A percentile compares a stretch with the other conserved stretches of the same genome.
Evolutionary conservation across 2,888 invertebrate species (phyloP).

Genomic region (Lepas anatifera): DNA sequence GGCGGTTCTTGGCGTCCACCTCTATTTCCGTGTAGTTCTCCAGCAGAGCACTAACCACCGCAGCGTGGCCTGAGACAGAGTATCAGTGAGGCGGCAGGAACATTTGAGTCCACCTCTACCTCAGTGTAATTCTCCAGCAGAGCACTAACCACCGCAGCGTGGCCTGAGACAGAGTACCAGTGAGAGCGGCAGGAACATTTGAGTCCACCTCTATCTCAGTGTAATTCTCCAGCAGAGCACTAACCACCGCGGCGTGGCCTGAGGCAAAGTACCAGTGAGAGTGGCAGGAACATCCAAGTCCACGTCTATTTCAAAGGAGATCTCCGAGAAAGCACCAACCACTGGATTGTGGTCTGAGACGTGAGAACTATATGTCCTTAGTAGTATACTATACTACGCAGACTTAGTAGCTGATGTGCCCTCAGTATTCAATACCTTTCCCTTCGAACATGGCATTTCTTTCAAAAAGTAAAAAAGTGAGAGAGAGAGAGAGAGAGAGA

Average conservation of each 20-base stretch:
- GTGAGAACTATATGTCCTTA: too few species aligned
- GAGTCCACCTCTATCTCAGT: not conserved
- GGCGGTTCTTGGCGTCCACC: not conserved
- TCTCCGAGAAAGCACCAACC: not conserved
- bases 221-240: not conserved
- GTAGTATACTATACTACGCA: too few species aligned
- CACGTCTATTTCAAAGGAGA: not conserved
- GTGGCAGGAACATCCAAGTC: too few species aligned
- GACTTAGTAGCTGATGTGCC: too few species aligned
- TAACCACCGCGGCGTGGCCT: not conserved
- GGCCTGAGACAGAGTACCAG: not conserved
- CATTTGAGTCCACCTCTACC: not conserved
- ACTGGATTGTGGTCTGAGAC: not conserved
- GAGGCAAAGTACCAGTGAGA: too few species aligned
- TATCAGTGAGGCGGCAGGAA: too few species aligned
- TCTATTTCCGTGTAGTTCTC: not conserved
- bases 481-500: too few species aligned
- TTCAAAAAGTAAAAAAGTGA: too few species aligned
- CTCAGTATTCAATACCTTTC: too few species aligned
- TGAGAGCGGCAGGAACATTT: too few species aligned
- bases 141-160: not conserved
- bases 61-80: not conserved
- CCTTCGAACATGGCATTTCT: too few species aligned
- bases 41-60: not conserved
- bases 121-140: not conserved